Evolutionary conservation across 2,113 vertebrate species (phyloP).

Genomic region (Channa argus): DNA sequence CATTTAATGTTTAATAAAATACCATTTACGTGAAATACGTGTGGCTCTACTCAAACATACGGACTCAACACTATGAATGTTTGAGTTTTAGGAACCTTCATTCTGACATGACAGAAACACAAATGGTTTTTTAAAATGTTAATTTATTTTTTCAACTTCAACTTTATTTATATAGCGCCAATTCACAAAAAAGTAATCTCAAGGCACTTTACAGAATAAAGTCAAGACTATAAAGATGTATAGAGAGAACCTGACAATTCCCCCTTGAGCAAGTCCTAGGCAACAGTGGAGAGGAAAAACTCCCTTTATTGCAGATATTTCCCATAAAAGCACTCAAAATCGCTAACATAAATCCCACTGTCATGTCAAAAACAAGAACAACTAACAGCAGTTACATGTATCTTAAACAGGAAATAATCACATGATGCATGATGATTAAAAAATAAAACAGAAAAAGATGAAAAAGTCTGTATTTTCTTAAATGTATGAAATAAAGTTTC

Average conservation of each 20-base stretch:
- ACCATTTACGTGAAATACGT: no score
- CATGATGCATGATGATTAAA: background rate
- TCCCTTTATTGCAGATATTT: constrained; percentile 5
- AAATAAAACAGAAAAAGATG: background rate
- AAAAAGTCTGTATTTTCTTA: background rate
- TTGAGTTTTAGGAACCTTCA: no score
- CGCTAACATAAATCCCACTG: background rate
- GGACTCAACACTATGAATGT: no score
- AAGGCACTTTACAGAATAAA: no score
- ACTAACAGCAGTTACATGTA: background rate
- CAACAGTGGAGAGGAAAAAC: no score
- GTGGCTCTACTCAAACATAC: no score
- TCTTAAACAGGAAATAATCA: background rate
- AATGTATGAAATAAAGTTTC: background rate
- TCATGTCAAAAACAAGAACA: background rate
- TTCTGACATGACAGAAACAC: background rate
- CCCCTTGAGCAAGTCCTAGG: no score
- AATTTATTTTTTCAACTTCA: background rate
- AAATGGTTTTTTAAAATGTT: constrained; percentile 5
- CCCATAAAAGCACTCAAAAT: constrained; percentile 15
- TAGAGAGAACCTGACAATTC: no score
- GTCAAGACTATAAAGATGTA: no score
- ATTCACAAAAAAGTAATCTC: no score
- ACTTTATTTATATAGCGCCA: no score
- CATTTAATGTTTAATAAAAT: no score